Evolutionary conservation across 1,140 invertebrate species (phyloP), one percentile per base, ranked within the genome.

Genomic region (Drosophila varians): DNA sequence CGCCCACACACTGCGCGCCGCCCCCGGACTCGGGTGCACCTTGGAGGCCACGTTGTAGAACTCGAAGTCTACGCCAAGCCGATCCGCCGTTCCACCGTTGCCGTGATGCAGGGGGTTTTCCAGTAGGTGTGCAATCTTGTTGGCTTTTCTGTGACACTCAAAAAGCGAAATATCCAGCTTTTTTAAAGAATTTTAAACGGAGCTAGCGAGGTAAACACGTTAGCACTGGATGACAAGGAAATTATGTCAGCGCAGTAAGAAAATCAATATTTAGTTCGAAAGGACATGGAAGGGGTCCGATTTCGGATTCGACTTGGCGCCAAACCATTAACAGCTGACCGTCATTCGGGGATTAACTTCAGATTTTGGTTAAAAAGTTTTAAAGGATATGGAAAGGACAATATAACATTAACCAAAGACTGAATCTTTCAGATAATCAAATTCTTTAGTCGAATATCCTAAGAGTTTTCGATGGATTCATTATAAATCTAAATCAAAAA

Each of bases 1-100:
- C 90, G 95, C 95, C 96, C 96, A 96, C 91, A 96, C 95, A 90
- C 95, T 96, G 90, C 95, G 95, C 87, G 95, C 96, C 86, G 95
- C 95, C 93, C 96, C 96, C 91, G 95, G 95, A 92, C 95, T 96
- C 68, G 95, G 94, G 76, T 94, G 94, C 91, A 94, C 93, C 60
- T 90, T 93, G 88, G 87, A 90, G 54, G 90, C 90, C 89, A 91
- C 88, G 88, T 80, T 91, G 83, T 87, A 91, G 75, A 90, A 90
- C 66, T 90, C 89, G 36, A 86, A 86, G 58, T 86, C 80, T 51
- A 86, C 82, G 34, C 78, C 89, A 68, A 87, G 77, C 72, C 88
- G 83, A 56, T 90, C 88, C 71, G 77, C 73, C 68, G 77, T 79
- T 72, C 79, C 79, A 84, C 65, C 79, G 83, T 82, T 80, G 82